Evolutionary conservation across 2,888 invertebrate genomes (phyloP), one percentile per base, ranked within the genome.

Genomic region (Pasiphila rectangulata): DNA sequence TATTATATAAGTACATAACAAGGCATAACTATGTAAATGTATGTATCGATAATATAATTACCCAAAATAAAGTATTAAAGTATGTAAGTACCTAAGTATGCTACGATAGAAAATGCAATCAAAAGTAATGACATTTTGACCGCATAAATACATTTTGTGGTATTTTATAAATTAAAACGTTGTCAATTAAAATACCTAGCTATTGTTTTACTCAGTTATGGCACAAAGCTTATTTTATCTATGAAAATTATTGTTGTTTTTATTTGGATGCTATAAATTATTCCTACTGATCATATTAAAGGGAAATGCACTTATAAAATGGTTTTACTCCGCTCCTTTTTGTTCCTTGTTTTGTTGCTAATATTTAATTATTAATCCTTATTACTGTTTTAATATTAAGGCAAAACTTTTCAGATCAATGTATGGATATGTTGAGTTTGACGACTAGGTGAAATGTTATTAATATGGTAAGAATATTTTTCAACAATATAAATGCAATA

Each of bases 81-180:
- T 79, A 74, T 64, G 69, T 72, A 73, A 74, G 73, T 83, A 83
- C 75, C 71, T n/a, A 80, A 76, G 75, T 23, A 36, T 72, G 77
- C 81, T 83, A 77, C 69, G 73, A 74, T 77, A 81, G 71, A 67
- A 69, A 71, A 69, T 81, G 82, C 79, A 81, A 83, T 79, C 78
- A 65, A 72, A 75, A 70, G 76, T 63, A 76, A 83, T 79, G 20
- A 27, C 75, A 74, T 79, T 83, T 82, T 83, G 79, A 68, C 69
- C 82, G 13, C n/a, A 27, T 30, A 10, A 17, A 30, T 85, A 84
- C 79, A 85, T 80, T 83, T 87, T 87, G 86, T 87, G 88, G 88
- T 88, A 86, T 88, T 87, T 87, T 87, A 80, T 87, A 87, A 87
- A 44, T 85, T 85, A 88, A 87, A 87, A 88, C 84, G 86, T 88